Percentiles rank a stretch among this genome's conserved stretches.
These are phyloP conservation scores for Drosophila varians DNA, from an alignment of 1,140 invertebrate genomes.

Conservation along the genomic window DNA sequence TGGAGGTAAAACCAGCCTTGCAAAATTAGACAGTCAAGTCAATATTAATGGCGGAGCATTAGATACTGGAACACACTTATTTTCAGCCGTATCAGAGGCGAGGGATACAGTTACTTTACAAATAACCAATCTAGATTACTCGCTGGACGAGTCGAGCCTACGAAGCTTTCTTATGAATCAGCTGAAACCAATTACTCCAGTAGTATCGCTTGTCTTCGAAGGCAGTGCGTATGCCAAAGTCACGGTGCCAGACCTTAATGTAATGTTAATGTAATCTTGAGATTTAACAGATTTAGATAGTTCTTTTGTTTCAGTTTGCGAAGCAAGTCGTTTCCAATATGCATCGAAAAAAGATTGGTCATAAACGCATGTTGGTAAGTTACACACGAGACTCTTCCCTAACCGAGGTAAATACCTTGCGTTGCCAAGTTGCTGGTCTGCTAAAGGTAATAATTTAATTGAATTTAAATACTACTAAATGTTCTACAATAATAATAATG, in stretches of 20 bases:
- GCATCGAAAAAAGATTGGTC: slow-evolving; percentile 92
- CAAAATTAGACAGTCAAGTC: background rate
- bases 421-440: slow-evolving; percentile 87
- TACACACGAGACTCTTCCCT: slow-evolving; percentile 87
- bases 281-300: background rate
- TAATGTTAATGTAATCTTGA: slow-evolving; percentile 28
- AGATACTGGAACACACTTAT: slow-evolving; percentile 4
- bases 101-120: slow-evolving; percentile 74
- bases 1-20: background rate
- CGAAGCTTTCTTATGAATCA: slow-evolving; percentile 74
- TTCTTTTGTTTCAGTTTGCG: slow-evolving; percentile 83
- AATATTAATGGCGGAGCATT: slow-evolving; percentile 1
- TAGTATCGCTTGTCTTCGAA: slow-evolving; percentile 76
- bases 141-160: slow-evolving; percentile 73
- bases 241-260: slow-evolving; percentile 80
- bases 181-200: slow-evolving; percentile 80
- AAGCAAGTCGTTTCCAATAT: slow-evolving; percentile 93
- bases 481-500: no score
- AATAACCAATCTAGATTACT: slow-evolving; percentile 82
- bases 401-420: slow-evolving; percentile 87
- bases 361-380: slow-evolving; percentile 92
- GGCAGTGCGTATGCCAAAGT: slow-evolving; percentile 78
- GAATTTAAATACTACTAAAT: background rate
- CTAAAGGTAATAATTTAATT: slow-evolving; percentile 84
- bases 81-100: slow-evolving; percentile 30